phyloP scores from a whole-genome alignment of 2,888 invertebrate species.

The Epicampocera succincta region DNA sequence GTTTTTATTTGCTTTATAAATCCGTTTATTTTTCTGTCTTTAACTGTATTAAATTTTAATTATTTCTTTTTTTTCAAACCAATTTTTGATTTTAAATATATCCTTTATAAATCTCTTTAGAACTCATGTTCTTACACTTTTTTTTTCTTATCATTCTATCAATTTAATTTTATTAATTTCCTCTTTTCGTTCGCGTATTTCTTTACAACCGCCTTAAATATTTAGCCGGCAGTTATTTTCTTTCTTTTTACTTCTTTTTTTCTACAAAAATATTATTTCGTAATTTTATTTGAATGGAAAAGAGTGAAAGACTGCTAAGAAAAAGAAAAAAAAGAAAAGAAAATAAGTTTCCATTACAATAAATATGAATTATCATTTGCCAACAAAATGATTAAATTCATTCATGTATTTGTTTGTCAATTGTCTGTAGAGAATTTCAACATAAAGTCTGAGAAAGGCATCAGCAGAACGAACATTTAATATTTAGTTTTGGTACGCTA shows the following conservation, averaged over 20 bases:
- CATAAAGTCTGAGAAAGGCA: slow-evolving; percentile 46
- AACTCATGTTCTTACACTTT: no score
- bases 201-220: slow-evolving; percentile 31
- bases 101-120: no score
- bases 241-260: not conserved
- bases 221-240: slow-evolving; percentile 54
- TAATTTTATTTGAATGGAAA: slow-evolving; percentile 31
- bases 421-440: slow-evolving; percentile 48
- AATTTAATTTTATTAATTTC: slow-evolving; percentile 49
- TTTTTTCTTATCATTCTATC: not conserved
- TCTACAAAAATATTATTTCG: not conserved
- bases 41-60: no score
- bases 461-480: not conserved
- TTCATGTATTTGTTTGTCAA: slow-evolving; percentile 62
- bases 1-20: no score
- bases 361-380: slow-evolving; percentile 64
- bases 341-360: slow-evolving; percentile 67
- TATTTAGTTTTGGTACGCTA: slow-evolving; percentile 1
- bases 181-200: slow-evolving; percentile 4
- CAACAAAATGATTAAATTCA: slow-evolving; percentile 63
- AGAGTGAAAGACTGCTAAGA: slow-evolving; percentile 5
- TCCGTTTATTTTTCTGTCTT: no score
- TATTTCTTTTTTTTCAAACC: no score
- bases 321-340: not conserved
- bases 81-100: no score